Conservation (phyloP, 2,113 vertebrate genomes). For the Peromyscus californicus region DNA sequence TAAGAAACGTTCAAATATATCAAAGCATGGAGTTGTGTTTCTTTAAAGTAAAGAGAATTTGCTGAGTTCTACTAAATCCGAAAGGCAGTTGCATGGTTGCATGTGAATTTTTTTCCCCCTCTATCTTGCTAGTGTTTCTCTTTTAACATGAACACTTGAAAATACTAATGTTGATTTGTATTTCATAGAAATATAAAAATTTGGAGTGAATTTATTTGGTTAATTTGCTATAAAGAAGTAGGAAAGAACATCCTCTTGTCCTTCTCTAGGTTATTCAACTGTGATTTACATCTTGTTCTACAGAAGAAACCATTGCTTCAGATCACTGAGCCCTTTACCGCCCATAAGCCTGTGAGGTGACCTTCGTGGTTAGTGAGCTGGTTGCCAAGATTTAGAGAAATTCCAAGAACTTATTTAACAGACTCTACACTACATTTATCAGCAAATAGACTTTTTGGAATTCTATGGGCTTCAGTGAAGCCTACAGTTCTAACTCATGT, state of each 20-base stretch:
- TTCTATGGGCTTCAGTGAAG: not conserved
- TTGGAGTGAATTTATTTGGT: not conserved
- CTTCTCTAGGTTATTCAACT: not conserved
- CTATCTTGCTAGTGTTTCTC: not conserved
- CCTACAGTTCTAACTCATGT: not conserved
- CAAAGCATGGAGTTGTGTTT: not conserved
- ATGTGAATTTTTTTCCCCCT: not conserved
- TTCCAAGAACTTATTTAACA: slow-evolving; percentile 52
- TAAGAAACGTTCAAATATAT: not conserved
- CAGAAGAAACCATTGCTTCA: slow-evolving; percentile 53
- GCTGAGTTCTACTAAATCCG: not conserved
- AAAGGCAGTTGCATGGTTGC: not conserved
- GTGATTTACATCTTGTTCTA: slow-evolving; percentile 26
- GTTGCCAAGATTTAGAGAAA: slow-evolving; percentile 19
- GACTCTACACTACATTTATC: slow-evolving; percentile 36
- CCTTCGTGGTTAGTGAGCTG: slow-evolving; percentile 40
- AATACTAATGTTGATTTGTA: not conserved
- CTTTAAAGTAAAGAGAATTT: not conserved
- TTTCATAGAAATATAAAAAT: slow-evolving; percentile 37
- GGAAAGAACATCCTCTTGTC: not conserved
- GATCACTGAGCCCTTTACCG: slow-evolving; percentile 9
- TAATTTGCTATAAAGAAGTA: slow-evolving; percentile 33
- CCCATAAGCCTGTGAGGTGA: not conserved
- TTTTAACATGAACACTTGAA: not conserved
- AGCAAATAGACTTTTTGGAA: slow-evolving; percentile 50